Base-by-base conservation (phyloP, 2,113 vertebrate genomes). In the Lycocorax pyrrhopterus region DNA sequence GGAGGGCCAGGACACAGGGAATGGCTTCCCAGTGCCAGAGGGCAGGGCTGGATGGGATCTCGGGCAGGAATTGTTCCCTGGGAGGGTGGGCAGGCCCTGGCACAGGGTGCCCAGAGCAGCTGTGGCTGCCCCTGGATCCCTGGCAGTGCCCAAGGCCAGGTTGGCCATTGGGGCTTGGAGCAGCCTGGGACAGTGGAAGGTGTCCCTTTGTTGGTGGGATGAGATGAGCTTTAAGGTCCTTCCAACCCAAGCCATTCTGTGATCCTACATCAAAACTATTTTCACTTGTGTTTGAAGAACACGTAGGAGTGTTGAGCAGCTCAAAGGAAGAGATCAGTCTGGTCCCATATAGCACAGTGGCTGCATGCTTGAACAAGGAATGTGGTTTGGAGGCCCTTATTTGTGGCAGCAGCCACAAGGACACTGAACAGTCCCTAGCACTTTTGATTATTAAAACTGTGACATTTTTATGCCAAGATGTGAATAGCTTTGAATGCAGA, bases 301-400 rank as follows among this genome's bases (percentile, higher is more conserved):
- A 9, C 5, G 3, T 6, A 12, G 12, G 2, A 47, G 8, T 25
- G 13, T 10, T 5, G 4, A 73, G 7, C 7, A 27, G 30, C 5
- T 52, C 33, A 51, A 74, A 85, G 29, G 22, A 32, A 30, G 58
- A 32, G 8, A 14, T 27, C 26, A 35, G 27, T 33, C 9, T 51
- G 29, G 13, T 63, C 33, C 47, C 39, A 72, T 5, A 63, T 5
- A 63, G 39, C 13, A 27, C 22, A 44, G 30, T 39, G 71, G 44
- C 37, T 63, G 18, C 16, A 9, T 30, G 35, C 68, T 62, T 59
- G 43, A 47, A 22, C 33, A 55, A 41, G 19, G 15, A 29, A 12
- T 29, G 4, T 7, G 26, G 18, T 13, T 81, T 33, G 26, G 74
- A 64, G 26, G 14, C 33, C 16, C 10, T 71, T 47, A 6, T 30